Base-by-base conservation (phyloP, 2,113 vertebrate species). In the Delphinapterus leucas region DNA sequence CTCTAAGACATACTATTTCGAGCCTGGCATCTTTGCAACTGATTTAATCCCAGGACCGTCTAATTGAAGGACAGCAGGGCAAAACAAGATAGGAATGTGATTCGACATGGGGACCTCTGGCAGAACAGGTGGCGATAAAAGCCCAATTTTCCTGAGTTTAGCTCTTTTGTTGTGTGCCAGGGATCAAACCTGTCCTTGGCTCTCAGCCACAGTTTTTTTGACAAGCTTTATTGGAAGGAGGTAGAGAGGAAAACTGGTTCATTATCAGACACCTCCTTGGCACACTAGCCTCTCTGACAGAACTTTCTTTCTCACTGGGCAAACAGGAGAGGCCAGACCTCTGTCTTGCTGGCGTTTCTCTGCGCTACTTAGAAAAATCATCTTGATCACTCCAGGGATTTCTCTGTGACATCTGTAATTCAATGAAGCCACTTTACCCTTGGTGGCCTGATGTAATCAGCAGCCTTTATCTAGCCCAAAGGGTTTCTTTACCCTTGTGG, bases 191-290 rank as follows among this genome's bases (percentile, higher is more conserved):
- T 93, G 49, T 94, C 79, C 61, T 80, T 67, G 81, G 74, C 67
- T 74, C 21, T 82, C 41, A 89, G 31, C 26, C 25, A 61, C 36
- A 91, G 49, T 95, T 95, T 71, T 83, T 85, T 94, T 61, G n/a
- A 92, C 60, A 95, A 84, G 74, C 53, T 96, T 95, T 93, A 79
- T 91, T 96, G 92, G 81, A 91, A 95, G 90, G 92, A 61, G 60
- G 38, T 44, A 81, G 70, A 80, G 90, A 93, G 89, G 93, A 95
- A 71, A 96, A 70, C 80, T 33, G 74, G 82, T 77, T 96, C 63
- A 63, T 97, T 93, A 80, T 94, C 67, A 86, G 90, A 96, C 13
- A 53, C 84, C 55, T 97, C 74, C 33, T 80, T 65, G 93, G 63
- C 84, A 88, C 63, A 36, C 12, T 88, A 82, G 31, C 28, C 14